phyloP scores from a whole-genome alignment of 2,797 vertebrate species.

The Anguilla pacifica region DNA sequence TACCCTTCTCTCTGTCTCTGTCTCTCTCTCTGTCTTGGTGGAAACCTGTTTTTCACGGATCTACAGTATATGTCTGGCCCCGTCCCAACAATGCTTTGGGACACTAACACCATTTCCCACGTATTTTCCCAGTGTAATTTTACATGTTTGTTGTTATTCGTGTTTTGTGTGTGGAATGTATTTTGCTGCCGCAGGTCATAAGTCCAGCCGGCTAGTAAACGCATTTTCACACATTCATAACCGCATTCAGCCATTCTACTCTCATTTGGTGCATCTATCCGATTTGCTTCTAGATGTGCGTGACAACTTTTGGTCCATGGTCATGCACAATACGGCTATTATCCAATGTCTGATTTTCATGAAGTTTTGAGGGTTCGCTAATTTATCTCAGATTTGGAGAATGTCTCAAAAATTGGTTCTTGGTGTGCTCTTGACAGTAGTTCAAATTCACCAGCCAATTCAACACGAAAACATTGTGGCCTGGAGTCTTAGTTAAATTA shows the following conservation, averaged over 20 bases:
- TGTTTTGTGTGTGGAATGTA: not conserved
- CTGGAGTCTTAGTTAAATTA: not conserved
- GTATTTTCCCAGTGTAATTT: not conserved
- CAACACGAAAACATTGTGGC: not conserved
- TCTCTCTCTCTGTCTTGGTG: not conserved
- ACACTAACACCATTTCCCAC: not conserved
- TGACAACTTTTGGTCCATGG: not conserved
- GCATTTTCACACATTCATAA: not conserved
- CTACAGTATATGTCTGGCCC: not conserved
- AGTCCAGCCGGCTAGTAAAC: not conserved
- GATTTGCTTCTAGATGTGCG: no score
- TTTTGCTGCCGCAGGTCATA: not conserved
- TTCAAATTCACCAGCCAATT: not conserved
- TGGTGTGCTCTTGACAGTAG: not conserved
- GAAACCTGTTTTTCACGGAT: not conserved
- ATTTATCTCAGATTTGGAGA: not conserved
- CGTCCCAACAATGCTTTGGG: not conserved
- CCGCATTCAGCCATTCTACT: not conserved
- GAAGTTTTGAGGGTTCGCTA: not conserved
- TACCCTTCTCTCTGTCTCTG: not conserved
- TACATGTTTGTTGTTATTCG: not conserved
- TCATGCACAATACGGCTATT: not conserved
- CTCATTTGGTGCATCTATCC: not conserved
- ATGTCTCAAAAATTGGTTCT: not conserved
- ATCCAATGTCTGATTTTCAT: not conserved